A percentile compares a stretch with the other conserved stretches of the same genome.
Evolutionary conservation across 2,888 invertebrate genomes (phyloP).

Genomic region (Tribolium freemani): DNA sequence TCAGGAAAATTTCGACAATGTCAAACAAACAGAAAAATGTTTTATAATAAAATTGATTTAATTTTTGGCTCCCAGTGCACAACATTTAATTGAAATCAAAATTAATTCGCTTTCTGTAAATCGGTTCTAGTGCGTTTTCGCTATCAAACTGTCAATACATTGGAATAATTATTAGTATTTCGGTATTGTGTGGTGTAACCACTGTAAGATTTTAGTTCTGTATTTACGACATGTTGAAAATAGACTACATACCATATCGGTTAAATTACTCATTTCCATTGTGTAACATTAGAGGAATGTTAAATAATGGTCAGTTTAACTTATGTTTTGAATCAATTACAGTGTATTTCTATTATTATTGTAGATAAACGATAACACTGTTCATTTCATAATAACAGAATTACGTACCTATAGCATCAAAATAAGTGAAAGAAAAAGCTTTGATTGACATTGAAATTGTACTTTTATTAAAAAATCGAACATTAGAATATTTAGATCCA

Average conservation of each 20-base stretch:
- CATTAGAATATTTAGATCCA: neutral
- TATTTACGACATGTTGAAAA: conserved; percentile 15
- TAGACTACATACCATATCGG: conserved; percentile 25
- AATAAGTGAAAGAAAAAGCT: neutral
- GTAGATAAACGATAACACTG: neutral
- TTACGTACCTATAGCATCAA: neutral
- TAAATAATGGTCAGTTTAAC: conserved; percentile 25
- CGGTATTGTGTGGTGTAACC: too few species aligned
- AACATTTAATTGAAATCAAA: too few species aligned
- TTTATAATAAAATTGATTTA: too few species aligned
- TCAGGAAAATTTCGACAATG: neutral
- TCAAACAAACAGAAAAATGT: too few species aligned
- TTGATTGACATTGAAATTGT: neutral
- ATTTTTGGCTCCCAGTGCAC: too few species aligned
- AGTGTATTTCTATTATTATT: neutral
- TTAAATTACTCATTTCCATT: conserved; percentile 37
- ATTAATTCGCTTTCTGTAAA: too few species aligned
- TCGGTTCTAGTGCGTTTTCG: neutral
- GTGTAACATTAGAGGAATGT: conserved; percentile 36
- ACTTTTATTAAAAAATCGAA: neutral
- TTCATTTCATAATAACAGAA: neutral
- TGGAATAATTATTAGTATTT: neutral
- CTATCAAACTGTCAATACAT: too few species aligned
- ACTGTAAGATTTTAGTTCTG: neutral
- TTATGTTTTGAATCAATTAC: conserved; percentile 24